Base-by-base conservation (phyloP, 2,113 vertebrate genomes). In the Nothobranchius furzeri region DNA sequence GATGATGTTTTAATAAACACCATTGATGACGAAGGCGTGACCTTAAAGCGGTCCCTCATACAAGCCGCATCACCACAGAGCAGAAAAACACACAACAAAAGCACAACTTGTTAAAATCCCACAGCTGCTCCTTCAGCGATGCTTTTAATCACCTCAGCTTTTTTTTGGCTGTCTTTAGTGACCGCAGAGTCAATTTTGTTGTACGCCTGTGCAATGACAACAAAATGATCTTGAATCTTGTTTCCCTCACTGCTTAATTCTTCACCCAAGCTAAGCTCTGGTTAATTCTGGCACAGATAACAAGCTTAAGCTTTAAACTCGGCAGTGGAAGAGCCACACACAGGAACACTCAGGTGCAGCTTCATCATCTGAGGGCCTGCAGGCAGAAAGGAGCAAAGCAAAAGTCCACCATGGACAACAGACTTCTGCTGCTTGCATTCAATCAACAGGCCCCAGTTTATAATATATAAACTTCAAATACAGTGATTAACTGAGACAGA, bases 1-100 rank as follows among this genome's bases (percentile, higher is more conserved):
- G 56, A 62, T 20, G 72, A 65, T 75, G 62, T 61, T 78, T 81
- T 76, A 68, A 82, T 83, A 51, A 85, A 78, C 81, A 75, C 51
- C 40, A 70, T 77, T 57, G 55, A 58, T 9, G 60, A 49, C 47
- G 35, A 7, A 40, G 37, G 7, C 17, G 11, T 2, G 55, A 69
- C 74, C 75, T 45, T 74, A n/a, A 68, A 76, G 61, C 75, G 70
- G 3, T 15, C 7, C 36, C 17, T 60, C 10, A n/a, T 11, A 6
- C 20, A 62, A 70, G 11, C 11, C 42, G 25, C 54, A 49, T 12
- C 42, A 14, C 2, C 14, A 17, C 6, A 25, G 20, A 68, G 40
- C 59, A 36, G 37, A 64, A 53, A 60, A 8, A 11, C 9, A 3
- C 3, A 13, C 20, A 24, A 62, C 48, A 61, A 64, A 61, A 50